A percentile compares a stretch with the other conserved stretches of the same genome.
Evolutionary conservation across 2,888 invertebrate genomes (phyloP).

Genomic region (Palloptera scutellata): DNA sequence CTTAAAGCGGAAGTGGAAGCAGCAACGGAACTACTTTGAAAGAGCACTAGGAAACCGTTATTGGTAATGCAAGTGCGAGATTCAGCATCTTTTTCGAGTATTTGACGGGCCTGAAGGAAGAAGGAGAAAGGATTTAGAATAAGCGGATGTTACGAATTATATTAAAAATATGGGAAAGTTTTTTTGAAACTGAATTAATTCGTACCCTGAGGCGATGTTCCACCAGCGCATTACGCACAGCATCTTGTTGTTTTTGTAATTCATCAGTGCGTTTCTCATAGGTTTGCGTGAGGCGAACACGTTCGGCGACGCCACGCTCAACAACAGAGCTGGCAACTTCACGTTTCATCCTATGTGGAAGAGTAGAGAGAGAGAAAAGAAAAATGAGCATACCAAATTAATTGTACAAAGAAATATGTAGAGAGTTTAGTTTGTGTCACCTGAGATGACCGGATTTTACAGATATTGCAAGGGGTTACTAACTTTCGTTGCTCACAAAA

Average conservation of each 20-base stretch:
- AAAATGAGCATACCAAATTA: no score
- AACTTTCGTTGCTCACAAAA: no score
- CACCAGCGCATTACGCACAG: constrained; percentile 74
- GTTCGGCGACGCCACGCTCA: constrained; percentile 88
- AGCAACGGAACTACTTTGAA: constrained; percentile 50
- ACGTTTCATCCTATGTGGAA: constrained; percentile 58
- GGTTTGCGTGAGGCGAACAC: constrained; percentile 79
- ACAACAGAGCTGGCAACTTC: constrained; percentile 70
- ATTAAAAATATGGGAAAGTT: no score
- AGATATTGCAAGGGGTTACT: no score
- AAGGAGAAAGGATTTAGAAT: neutral
- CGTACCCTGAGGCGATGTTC: constrained; percentile 73
- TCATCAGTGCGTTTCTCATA: constrained; percentile 80
- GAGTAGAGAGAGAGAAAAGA: no score
- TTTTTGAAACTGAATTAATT: neutral
- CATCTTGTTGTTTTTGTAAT: constrained; percentile 80
- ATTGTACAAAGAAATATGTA: no score
- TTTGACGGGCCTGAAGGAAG: constrained; percentile 56
- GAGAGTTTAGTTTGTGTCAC: no score
- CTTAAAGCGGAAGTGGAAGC: constrained; percentile 37
- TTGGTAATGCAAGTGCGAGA: constrained; percentile 59
- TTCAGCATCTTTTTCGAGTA: constrained; percentile 63
- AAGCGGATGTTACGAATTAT: no score
- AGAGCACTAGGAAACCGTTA: constrained; percentile 61
- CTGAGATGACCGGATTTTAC: neutral